Base-by-base conservation (phyloP, 2,888 invertebrate genomes). In the Drosophila ezoana region DNA sequence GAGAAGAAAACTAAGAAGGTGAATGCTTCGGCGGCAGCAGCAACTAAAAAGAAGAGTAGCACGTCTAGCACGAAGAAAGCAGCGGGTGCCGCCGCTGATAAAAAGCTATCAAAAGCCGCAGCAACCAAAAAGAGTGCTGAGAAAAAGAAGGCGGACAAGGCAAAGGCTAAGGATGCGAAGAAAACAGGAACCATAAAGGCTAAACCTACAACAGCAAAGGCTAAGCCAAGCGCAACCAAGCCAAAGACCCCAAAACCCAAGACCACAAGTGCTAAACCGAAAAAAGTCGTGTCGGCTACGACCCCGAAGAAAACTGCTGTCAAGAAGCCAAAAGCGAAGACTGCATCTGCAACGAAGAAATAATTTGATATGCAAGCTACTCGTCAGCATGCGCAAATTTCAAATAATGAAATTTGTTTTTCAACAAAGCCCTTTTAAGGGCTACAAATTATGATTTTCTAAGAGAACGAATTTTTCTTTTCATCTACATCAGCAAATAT, bases 271-370 rank as follows among this genome's bases (percentile, higher is more conserved):
- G 63, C 57, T 8, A 65, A 72, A 33, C 68, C 60, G 9, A 77
- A 70, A 43, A 77, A 77, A 58, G 57, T 62, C 13, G 58, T 44
- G 1, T n/a, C 60, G 10, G 54, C 54, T n/a, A 35, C 67, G 4
- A 13, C 70, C n/a, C 61, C 68, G 23, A 72, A 74, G 41, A 73
- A 69, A 53, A 47, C 73, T 33, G 40, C 48, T 33, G 54, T 41
- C 9, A 76, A 76, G 43, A 76, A 76, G 59, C 67, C 76, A 14
- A 76, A 76, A 40, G 65, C 74, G 43, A 72, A 72, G 49, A 37
- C 71, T 23, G 54, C 65, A n/a, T 37, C 54, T 56, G 47, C 64
- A 18, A 16, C 49, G 16, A 77, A 73, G 20, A 77, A 77, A 45
- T 28, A 28, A 28, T 28, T 28, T 28, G 28, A 69, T 53, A 76